A percentile compares a stretch with the other conserved stretches of the same genome.
Evolutionary conservation across 2,113 vertebrate genomes (phyloP).

Genomic region (Festucalex cinctus): DNA sequence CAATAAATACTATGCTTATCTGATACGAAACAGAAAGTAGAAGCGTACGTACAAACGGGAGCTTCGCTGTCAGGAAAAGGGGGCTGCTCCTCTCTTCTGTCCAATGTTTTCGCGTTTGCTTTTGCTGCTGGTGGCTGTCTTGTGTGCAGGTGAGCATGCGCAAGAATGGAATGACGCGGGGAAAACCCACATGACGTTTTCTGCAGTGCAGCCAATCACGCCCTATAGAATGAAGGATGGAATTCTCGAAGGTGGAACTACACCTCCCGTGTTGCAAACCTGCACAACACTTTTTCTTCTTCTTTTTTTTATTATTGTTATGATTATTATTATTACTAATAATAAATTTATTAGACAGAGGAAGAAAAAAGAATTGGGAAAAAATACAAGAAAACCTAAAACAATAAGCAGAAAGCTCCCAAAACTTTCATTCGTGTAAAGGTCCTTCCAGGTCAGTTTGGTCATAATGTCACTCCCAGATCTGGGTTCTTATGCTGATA

Average conservation of each 20-base stretch:
- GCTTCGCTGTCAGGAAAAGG: neutral
- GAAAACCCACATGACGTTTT: slow-evolving; percentile 58
- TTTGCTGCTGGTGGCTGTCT: neutral
- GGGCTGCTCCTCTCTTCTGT: neutral
- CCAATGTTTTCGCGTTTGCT: neutral
- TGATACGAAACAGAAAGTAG: neutral
- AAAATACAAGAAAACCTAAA: too few species aligned
- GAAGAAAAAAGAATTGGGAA: too few species aligned
- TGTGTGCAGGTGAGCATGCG: slow-evolving; percentile 44
- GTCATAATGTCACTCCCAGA: too few species aligned
- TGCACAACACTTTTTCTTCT: neutral
- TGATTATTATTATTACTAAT: too few species aligned
- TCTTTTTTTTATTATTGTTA: too few species aligned
- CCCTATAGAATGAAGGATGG: neutral
- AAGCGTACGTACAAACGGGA: slow-evolving; percentile 26
- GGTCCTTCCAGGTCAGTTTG: too few species aligned
- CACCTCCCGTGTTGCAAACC: neutral
- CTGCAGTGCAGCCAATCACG: slow-evolving; percentile 36
- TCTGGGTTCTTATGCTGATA: too few species aligned
- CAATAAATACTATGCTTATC: neutral
- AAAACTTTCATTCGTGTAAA: too few species aligned
- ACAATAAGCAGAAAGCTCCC: too few species aligned
- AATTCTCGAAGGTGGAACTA: too few species aligned
- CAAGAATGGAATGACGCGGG: slow-evolving; percentile 2
- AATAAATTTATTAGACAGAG: too few species aligned